Evolutionary conservation across 2,113 vertebrate species (phyloP).

Genomic region (Sinosuthora webbiana): DNA sequence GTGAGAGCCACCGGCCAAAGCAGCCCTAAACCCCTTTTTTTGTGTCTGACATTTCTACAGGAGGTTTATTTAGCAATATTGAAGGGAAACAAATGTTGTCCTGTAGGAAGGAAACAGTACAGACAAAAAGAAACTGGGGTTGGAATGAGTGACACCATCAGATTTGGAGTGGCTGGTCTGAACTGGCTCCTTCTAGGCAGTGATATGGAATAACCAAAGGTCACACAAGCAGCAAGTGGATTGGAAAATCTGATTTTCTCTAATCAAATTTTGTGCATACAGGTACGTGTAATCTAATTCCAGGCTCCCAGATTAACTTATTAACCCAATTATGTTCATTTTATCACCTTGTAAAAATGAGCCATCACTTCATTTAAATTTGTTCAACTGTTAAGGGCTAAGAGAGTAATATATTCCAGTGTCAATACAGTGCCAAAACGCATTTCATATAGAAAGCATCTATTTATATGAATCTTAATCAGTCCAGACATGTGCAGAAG

Average conservation of each 20-base stretch:
- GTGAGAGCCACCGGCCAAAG: neutral
- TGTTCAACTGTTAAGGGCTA: constrained; percentile 68
- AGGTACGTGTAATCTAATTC: constrained; percentile 59
- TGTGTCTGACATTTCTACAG: neutral
- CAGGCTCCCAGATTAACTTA: constrained; percentile 68
- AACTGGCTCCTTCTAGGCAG: neutral
- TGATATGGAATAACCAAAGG: neutral
- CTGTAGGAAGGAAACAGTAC: neutral
- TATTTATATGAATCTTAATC: constrained; percentile 70
- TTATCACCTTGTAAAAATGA: constrained; percentile 69
- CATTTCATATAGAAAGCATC: constrained; percentile 68
- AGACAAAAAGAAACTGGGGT: neutral
- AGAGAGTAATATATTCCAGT: constrained; percentile 62
- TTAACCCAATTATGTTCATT: constrained; percentile 67
- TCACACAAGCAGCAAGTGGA: neutral
- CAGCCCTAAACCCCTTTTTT: neutral
- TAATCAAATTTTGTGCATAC: constrained; percentile 37
- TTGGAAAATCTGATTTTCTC: constrained; percentile 41
- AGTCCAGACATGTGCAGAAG: constrained; percentile 65
- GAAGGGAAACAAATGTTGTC: neutral
- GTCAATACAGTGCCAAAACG: constrained; percentile 69
- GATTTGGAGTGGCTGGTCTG: neutral
- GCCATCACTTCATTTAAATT: constrained; percentile 70
- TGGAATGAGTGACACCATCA: neutral
- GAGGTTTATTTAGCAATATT: neutral